phyloP scores from a whole-genome alignment of 2,888 invertebrate species.

The Nemapogon koenigi region DNA sequence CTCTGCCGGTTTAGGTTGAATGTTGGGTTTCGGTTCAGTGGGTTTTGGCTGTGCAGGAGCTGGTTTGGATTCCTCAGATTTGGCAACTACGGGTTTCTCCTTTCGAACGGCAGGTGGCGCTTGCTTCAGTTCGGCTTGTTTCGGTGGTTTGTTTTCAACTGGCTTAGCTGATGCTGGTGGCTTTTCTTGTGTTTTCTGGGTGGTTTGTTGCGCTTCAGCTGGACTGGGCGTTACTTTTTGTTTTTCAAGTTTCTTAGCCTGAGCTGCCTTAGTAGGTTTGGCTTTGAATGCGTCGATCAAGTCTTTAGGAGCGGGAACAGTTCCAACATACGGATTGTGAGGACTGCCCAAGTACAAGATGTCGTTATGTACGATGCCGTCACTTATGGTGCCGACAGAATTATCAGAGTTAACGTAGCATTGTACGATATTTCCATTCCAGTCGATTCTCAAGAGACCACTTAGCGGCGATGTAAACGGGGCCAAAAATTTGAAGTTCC shows the following conservation, averaged over 20 bases:
- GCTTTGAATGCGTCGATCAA: constrained; percentile 41
- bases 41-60: constrained; percentile 21
- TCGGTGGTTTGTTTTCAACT: constrained; percentile 15
- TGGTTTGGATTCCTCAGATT: constrained; percentile 17
- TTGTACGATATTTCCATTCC: constrained; percentile 75
- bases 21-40: constrained; percentile 16
- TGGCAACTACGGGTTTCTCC: constrained; percentile 14
- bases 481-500: constrained; percentile 63
- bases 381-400: constrained; percentile 62
- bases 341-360: constrained; percentile 74
- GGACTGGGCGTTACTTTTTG: constrained; percentile 21
- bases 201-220: constrained; percentile 23
- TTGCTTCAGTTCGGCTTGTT: too few relatives aligned
- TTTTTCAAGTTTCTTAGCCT: constrained; percentile 17
- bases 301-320: constrained; percentile 64
- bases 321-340: constrained; percentile 66
- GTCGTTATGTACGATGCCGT: constrained; percentile 70
- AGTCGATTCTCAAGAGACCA: constrained; percentile 71
- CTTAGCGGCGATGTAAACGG: constrained; percentile 42
- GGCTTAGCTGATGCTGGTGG: constrained; percentile 30
- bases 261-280: constrained; percentile 12
- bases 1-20: constrained; percentile 15
- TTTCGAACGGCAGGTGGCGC: constrained; percentile 18
- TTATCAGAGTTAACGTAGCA: constrained; percentile 69
- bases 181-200: constrained; percentile 18